phyloP scores from a whole-genome alignment of 2,797 vertebrate genomes.

The Aphelocoma californica region DNA sequence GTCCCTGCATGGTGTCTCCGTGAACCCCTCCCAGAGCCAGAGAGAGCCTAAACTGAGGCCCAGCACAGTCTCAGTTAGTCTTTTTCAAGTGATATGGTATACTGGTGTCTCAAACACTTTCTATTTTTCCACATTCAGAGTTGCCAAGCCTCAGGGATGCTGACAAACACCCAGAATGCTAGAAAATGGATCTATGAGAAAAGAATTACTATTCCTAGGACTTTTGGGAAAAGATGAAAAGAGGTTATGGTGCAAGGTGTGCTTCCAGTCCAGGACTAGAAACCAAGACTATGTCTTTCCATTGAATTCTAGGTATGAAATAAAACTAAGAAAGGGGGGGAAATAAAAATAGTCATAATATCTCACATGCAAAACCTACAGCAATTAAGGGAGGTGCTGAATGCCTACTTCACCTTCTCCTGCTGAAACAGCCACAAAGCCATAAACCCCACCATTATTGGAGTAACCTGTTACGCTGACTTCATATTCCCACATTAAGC shows the following conservation, averaged over 20 bases:
- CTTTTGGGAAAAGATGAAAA: background rate
- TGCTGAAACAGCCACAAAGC: background rate
- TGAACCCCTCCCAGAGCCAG: fast-evolving
- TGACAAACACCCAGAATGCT: background rate
- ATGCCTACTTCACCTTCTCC: background rate
- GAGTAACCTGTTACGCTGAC: background rate
- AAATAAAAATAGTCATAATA: background rate
- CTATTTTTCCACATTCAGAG: background rate
- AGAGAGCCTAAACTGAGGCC: background rate
- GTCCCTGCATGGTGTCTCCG: background rate
- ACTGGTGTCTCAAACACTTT: background rate
- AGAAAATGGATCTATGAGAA: background rate
- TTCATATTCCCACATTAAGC: background rate
- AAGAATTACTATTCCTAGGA: background rate
- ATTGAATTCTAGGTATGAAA: background rate
- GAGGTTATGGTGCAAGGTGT: background rate
- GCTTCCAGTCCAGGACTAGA: background rate
- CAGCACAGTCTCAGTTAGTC: background rate
- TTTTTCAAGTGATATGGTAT: background rate
- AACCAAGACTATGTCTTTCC: background rate
- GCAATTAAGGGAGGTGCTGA: background rate
- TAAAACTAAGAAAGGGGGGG: background rate
- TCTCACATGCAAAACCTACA: background rate
- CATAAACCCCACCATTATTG: fast-evolving
- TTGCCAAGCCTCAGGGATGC: background rate